Evolutionary conservation across 2,888 invertebrate genomes (phyloP), one percentile per base, ranked within the genome.

Genomic region (Lottia gigantea): DNA sequence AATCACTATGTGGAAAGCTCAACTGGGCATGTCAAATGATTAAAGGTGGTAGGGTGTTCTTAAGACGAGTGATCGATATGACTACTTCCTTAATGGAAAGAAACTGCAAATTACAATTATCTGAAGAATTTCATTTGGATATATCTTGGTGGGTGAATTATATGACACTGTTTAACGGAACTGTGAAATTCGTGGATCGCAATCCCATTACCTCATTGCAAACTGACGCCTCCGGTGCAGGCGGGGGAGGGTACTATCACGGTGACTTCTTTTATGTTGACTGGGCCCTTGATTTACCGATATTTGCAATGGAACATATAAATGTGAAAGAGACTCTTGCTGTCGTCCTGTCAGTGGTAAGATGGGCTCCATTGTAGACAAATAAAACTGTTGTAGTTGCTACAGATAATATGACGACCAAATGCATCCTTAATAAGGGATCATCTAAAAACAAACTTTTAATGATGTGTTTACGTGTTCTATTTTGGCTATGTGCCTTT

Each of bases 1-100:
- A 55, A 14, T 23, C 55, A 8, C 23, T 55, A 7, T 55, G 19
- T 55, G 55, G 55, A 2, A n/a, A 55, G 23, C 23, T 55, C 12
- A 55, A 55, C 55, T 55, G 55, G 55, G 55, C 55, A 11, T 55
- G 55, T 16, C 55, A 55, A 55, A 55, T 55, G 55, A 23, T 55
- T 14, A 55, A 23, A 14, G 55, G 55, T 2, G 55, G 55, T 8
- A 1, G 55, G 19, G 12, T 19, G 8, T 55, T 55, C 55, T 19
- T 55, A 2, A 7, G 55, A 55, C 55, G 55, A 11, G 11, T 55
- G 12, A 55, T 55, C 7, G 55, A 55, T 3, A 55, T 55, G 1
- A 19, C 19, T 12, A 12, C 23, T 2, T 11, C 19, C 4, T 11
- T 55, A 8, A n/a, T 11, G 12, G 11, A 14, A 11, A n/a, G 55